These are phyloP conservation scores for Acrocephalus kingi DNA, from an alignment of 2,113 vertebrate species.

Conservation along the genomic window DNA sequence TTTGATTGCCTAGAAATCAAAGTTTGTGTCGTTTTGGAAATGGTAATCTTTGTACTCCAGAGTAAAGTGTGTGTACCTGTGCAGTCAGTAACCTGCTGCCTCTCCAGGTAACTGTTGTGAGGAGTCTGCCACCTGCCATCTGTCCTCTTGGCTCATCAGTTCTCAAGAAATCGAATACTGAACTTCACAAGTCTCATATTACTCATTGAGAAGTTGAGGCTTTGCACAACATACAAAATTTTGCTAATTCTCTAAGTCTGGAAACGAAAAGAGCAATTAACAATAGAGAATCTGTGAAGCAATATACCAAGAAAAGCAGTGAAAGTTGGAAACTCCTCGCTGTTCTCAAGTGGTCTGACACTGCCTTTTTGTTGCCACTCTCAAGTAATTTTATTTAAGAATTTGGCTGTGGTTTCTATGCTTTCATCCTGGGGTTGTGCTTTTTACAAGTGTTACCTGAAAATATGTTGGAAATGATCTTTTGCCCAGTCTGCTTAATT, in stretches of 20 bases:
- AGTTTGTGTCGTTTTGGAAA: neutral
- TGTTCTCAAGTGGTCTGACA: neutral
- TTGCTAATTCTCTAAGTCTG: neutral
- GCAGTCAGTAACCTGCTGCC: neutral
- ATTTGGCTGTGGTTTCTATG: neutral
- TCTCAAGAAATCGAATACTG: neutral
- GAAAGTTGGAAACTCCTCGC: neutral
- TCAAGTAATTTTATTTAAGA: neutral
- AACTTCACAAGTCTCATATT: neutral
- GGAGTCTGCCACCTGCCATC: neutral
- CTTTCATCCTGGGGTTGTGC: neutral
- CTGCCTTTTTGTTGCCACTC: fast-evolving
- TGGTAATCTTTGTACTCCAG: neutral
- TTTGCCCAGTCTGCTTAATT: neutral
- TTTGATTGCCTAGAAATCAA: neutral
- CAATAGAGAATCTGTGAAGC: neutral
- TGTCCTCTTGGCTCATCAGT: neutral
- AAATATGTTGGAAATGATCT: neutral
- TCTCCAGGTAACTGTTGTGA: neutral
- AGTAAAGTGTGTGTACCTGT: neutral
- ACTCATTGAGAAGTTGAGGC: neutral
- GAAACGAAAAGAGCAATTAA: neutral
- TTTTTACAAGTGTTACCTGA: neutral
- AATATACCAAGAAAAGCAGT: neutral
- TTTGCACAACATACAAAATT: neutral